Conservation (phyloP, 2,797 vertebrate genomes). For the Tapera naevia region DNA sequence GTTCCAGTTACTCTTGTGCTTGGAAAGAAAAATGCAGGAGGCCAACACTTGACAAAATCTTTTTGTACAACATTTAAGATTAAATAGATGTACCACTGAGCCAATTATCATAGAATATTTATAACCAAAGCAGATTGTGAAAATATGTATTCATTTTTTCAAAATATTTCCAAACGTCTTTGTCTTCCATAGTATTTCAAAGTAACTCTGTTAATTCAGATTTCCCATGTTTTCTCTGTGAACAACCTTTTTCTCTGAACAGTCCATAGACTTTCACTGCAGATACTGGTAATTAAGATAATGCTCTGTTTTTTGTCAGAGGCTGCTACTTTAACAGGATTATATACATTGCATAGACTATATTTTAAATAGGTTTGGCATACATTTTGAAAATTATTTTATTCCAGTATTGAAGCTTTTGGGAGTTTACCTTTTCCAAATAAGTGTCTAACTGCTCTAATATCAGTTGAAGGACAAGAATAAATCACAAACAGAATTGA, state of each 20-base stretch:
- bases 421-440: neutral
- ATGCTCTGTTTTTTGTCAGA: neutral
- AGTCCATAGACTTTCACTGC: neutral
- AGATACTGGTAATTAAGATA: neutral
- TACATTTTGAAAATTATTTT: neutral
- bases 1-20: neutral
- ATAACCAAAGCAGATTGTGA: neutral
- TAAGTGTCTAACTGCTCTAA: neutral
- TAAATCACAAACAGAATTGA: neutral
- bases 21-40: slow-evolving; percentile 10
- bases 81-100: neutral
- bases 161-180: neutral
- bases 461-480: neutral
- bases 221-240: neutral
- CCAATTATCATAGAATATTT: neutral
- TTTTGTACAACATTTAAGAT: neutral
- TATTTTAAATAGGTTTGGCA: neutral
- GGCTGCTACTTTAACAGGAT: neutral
- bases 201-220: neutral
- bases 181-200: neutral
- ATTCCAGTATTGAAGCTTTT: neutral
- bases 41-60: neutral
- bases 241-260: neutral
- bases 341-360: neutral
- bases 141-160: neutral